These are phyloP conservation scores for Smittia sp. DNA, from an alignment of 2,888 invertebrate species.

Conservation along the genomic window DNA sequence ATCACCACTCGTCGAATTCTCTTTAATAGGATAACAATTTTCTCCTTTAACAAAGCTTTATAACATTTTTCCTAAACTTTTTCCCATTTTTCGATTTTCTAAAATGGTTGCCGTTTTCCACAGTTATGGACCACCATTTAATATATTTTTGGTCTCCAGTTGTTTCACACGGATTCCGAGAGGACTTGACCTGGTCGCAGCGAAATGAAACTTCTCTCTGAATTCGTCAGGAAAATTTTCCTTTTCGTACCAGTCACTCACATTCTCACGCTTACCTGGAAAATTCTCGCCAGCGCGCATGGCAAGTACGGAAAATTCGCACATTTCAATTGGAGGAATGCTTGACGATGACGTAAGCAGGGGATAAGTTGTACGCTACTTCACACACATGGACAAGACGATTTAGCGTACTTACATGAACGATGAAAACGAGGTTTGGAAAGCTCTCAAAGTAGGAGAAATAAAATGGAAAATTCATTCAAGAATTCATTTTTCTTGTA, in stretches of 20 bases:
- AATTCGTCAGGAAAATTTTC: constrained; percentile 25
- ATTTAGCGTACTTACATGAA: not conserved
- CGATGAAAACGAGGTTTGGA: not conserved
- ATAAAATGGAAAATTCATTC: too few relatives aligned
- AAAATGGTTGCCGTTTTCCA: constrained; percentile 28
- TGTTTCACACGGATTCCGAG: constrained; percentile 44
- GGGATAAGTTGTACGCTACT: not conserved
- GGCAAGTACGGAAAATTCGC: not conserved
- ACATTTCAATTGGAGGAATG: constrained; percentile 39
- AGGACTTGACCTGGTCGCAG: constrained; percentile 54
- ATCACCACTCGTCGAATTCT: constrained; percentile 5
- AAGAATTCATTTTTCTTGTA: too few relatives aligned
- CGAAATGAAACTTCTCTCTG: constrained; percentile 56
- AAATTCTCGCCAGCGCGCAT: constrained; percentile 24
- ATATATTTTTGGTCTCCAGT: constrained; percentile 17
- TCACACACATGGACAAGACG: not conserved
- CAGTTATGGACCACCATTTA: constrained; percentile 30
- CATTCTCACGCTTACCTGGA: constrained; percentile 20
- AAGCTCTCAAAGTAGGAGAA: not conserved
- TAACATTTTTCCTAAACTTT: constrained; percentile 14
- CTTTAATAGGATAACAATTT: constrained; percentile 5
- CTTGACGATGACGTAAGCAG: constrained; percentile 21
- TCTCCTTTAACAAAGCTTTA: constrained; percentile 12
- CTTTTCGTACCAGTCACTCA: not conserved
- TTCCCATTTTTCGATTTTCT: not conserved